phyloP scores from a whole-genome alignment of 2,888 invertebrate genomes.

The Pachliopta kotzebuea region DNA sequence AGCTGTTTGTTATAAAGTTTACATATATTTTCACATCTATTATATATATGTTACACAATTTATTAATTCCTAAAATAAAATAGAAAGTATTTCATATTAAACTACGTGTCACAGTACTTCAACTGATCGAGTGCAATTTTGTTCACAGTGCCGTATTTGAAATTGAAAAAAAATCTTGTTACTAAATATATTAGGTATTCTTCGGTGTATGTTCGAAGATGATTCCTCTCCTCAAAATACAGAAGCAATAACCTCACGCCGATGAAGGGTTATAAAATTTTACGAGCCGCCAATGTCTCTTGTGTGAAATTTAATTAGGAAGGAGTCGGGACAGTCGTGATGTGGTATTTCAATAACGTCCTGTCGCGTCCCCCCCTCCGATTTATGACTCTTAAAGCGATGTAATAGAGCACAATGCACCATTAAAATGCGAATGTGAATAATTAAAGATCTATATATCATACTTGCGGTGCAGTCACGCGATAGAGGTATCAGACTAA shows the following conservation, averaged over 20 bases:
- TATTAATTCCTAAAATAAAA: no score
- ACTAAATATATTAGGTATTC: not conserved
- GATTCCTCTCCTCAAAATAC: conserved; percentile 11
- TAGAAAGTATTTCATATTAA: no score
- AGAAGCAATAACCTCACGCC: conserved; percentile 48
- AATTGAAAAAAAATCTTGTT: not conserved
- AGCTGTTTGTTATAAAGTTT: no score
- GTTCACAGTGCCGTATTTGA: no score
- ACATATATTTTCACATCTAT: no score
- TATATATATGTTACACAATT: no score
- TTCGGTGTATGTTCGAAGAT: conserved; percentile 6
- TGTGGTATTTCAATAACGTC: conserved; percentile 72
- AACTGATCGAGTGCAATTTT: no score
- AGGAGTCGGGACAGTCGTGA: conserved; percentile 57
- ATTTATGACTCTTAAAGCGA: conserved; percentile 57
- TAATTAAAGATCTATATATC: conserved; percentile 57
- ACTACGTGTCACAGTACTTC: no score
- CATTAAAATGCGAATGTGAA: conserved; percentile 50
- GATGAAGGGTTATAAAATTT: conserved; percentile 68
- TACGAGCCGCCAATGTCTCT: conserved; percentile 56
- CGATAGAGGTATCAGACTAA: conserved; percentile 10
- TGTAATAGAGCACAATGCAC: conserved; percentile 41
- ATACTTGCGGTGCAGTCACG: conserved; percentile 31
- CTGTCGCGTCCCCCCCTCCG: conserved; percentile 48
- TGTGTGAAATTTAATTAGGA: conserved; percentile 73